Percentiles rank a stretch among this genome's conserved stretches.
Conservation (phyloP, 2,797 vertebrate genomes). For the Sandelia bainsii region DNA sequence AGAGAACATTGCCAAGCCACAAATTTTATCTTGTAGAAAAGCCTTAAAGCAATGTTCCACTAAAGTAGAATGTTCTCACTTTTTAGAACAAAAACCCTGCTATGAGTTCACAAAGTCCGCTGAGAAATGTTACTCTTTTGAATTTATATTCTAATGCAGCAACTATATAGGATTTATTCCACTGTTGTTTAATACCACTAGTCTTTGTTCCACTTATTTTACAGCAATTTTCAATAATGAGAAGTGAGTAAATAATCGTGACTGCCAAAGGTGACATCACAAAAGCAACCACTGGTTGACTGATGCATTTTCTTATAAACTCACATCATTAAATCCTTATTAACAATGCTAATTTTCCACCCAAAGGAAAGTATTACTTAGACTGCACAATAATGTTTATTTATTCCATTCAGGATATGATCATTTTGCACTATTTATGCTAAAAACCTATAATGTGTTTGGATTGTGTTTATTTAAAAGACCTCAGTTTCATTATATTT, state of each 20-base stretch:
- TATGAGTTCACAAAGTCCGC: constrained; percentile 31
- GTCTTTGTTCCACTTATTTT: constrained; percentile 11
- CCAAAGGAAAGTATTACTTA: constrained; percentile 37
- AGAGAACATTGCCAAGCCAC: constrained; percentile 39
- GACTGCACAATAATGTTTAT: constrained; percentile 46
- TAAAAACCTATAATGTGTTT: constrained; percentile 18
- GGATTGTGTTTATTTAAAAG: constrained; percentile 36
- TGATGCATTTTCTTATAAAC: constrained; percentile 10
- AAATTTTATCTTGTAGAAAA: constrained; percentile 28
- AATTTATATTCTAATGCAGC: constrained; percentile 30
- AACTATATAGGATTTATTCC: constrained; percentile 2
- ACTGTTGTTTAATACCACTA: neutral
- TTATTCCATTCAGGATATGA: constrained; percentile 55
- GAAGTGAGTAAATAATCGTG: neutral
- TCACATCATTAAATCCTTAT: constrained; percentile 43
- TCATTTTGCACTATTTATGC: constrained; percentile 48
- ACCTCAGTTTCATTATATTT: constrained; percentile 23
- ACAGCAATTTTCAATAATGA: constrained; percentile 31
- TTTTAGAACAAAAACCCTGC: constrained; percentile 34
- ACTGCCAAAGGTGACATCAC: constrained; percentile 55
- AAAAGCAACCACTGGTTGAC: constrained; percentile 43
- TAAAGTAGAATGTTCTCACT: constrained; percentile 34
- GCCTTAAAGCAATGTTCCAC: constrained; percentile 37
- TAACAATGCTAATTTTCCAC: constrained; percentile 44
- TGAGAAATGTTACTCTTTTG: constrained; percentile 6